phyloP scores from a whole-genome alignment of 1,140 invertebrate genomes.

The Druon quercuslanigerum region DNA sequence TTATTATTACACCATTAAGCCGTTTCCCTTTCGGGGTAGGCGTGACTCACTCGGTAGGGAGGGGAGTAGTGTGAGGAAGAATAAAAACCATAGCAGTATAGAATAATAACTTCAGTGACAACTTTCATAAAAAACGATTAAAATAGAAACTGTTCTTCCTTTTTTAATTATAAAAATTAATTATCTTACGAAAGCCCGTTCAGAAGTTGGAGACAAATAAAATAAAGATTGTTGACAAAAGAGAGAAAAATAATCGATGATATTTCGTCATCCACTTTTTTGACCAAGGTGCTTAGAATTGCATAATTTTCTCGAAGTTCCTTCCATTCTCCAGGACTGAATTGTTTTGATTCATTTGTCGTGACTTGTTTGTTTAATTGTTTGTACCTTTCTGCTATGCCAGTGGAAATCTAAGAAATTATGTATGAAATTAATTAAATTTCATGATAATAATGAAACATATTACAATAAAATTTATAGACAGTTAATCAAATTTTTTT shows the following conservation, averaged over 20 bases:
- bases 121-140: neutral
- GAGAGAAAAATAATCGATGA: conserved; percentile 80
- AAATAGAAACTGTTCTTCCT: neutral
- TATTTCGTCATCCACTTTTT: conserved; percentile 76
- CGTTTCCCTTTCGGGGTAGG: too few species aligned
- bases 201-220: conserved; percentile 83
- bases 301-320: conserved; percentile 78
- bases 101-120: neutral
- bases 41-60: too few species aligned
- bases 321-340: conserved; percentile 72
- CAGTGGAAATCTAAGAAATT: conserved; percentile 68
- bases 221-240: conserved; percentile 83
- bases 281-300: conserved; percentile 76
- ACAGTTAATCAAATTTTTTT: conserved; percentile 31
- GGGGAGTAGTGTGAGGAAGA: too few species aligned
- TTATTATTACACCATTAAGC: too few species aligned
- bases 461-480: neutral
- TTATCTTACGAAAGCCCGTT: conserved; percentile 81
- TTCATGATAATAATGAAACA: conserved; percentile 1
- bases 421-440: conserved; percentile 60
- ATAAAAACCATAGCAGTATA: neutral
- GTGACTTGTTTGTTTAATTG: conserved; percentile 61
- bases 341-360: conserved; percentile 33
- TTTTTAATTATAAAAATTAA: conserved; percentile 19
- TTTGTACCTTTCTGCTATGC: conserved; percentile 69